Evolutionary conservation across 2,113 vertebrate genomes (phyloP).

Genomic region (Pygoscelis antarcticus): DNA sequence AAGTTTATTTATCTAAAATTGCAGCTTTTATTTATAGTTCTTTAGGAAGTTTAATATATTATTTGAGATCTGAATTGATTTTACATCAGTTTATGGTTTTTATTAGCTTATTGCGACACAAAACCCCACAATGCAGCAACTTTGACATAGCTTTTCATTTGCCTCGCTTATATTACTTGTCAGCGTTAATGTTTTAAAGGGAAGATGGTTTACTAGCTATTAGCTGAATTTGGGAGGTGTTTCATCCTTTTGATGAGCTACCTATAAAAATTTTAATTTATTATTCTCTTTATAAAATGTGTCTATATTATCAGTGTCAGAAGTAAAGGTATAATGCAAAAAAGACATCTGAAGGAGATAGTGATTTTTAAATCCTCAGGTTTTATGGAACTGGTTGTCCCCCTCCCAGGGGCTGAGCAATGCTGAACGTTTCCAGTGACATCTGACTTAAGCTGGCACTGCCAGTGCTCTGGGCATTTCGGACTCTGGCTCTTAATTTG

Average conservation of each 20-base stretch:
- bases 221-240: neutral
- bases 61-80: slow-evolving; percentile 4
- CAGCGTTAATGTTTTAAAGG: neutral
- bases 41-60: neutral
- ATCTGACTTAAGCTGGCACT: slow-evolving; percentile 29
- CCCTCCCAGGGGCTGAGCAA: neutral
- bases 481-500: slow-evolving; percentile 4
- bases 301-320: neutral
- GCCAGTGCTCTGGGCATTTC: neutral
- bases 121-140: neutral
- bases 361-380: neutral
- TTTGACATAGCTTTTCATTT: neutral
- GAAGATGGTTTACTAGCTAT: neutral
- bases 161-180: neutral
- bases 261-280: neutral
- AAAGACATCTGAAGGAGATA: neutral
- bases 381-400: neutral
- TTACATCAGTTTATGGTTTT: neutral
- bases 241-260: slow-evolving; percentile 14
- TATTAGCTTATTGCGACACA: neutral
- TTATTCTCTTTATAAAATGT: neutral
- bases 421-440: neutral
- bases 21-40: neutral
- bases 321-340: neutral
- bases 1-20: neutral